Evolutionary conservation across 2,113 vertebrate genomes (phyloP).

Genomic region (Amphiprion ocellaris): DNA sequence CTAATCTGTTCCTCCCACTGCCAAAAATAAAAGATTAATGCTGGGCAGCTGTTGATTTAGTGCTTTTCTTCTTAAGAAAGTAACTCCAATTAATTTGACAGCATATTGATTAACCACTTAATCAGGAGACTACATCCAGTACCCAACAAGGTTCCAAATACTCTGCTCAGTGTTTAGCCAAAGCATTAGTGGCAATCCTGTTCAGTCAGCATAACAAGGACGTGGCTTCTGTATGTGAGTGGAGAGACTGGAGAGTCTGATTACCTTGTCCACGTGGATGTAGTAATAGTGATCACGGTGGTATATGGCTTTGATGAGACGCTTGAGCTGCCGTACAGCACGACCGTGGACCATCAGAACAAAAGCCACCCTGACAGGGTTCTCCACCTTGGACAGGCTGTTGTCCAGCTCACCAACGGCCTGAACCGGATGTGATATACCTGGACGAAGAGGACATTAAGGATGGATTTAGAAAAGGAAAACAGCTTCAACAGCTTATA

Average conservation of each 20-base stretch:
- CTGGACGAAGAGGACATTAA: conserved; percentile 66
- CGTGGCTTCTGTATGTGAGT: too few relatives aligned
- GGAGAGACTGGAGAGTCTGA: not conserved
- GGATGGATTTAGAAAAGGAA: not conserved
- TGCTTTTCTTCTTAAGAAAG: too few relatives aligned
- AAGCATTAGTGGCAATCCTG: conserved; percentile 7
- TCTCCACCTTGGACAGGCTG: conserved; percentile 83
- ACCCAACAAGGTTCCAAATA: not conserved
- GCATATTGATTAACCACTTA: too few relatives aligned
- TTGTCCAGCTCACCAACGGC: conserved; percentile 87
- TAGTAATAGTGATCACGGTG: conserved; percentile 96
- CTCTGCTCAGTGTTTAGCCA: not conserved
- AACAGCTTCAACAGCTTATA: not conserved
- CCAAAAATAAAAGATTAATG: too few relatives aligned
- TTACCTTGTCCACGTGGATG: conserved; percentile 97
- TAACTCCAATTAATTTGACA: too few relatives aligned
- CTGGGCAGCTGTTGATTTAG: too few relatives aligned
- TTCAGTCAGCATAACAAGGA: not conserved
- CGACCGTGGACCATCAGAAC: conserved; percentile 96
- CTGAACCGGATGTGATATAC: conserved; percentile 87
- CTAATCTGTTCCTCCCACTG: too few relatives aligned
- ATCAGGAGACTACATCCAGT: too few relatives aligned
- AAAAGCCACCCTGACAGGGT: conserved; percentile 91
- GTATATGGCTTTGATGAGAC: conserved; percentile 97
- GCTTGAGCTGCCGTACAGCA: conserved; percentile 92